Evolutionary conservation across 2,888 invertebrate species (phyloP).

Genomic region (Cephus sareptanus): DNA sequence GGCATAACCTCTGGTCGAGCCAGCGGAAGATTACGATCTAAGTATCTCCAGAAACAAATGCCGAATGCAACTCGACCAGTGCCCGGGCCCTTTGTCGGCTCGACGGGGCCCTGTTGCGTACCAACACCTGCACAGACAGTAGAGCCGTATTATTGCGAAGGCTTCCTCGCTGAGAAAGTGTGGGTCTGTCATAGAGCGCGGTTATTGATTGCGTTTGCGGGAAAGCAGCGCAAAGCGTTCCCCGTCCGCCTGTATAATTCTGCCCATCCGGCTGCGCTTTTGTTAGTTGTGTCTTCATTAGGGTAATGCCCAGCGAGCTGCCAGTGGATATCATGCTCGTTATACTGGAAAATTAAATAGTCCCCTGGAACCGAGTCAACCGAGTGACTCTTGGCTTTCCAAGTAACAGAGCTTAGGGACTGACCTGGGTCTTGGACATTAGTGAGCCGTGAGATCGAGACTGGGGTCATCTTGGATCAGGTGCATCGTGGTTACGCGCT

Average conservation of each 20-base stretch:
- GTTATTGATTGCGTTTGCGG: conserved; percentile 58
- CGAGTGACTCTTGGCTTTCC: background rate
- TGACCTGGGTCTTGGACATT: background rate
- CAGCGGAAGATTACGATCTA: conserved; percentile 56
- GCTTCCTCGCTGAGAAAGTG: conserved; percentile 33
- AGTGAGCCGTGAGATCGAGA: background rate
- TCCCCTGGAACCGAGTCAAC: background rate
- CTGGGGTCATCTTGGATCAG: background rate
- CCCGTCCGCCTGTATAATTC: conserved; percentile 31
- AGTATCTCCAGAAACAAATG: conserved; percentile 62
- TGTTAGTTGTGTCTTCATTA: conserved; percentile 43
- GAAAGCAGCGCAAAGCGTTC: conserved; percentile 48
- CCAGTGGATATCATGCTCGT: background rate
- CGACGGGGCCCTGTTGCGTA: conserved; percentile 47
- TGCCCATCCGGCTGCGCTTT: conserved; percentile 30
- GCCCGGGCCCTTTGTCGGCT: conserved; percentile 59
- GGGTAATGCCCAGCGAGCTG: conserved; percentile 20
- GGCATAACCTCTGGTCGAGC: conserved; percentile 42
- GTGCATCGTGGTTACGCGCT: background rate
- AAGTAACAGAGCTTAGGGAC: background rate
- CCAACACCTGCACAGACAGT: conserved; percentile 50
- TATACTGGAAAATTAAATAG: background rate
- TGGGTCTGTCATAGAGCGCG: conserved; percentile 51
- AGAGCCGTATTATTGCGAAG: conserved; percentile 17
- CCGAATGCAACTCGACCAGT: conserved; percentile 56